Percentiles rank a stretch among this genome's conserved stretches.
phyloP scores from a whole-genome alignment of 2,888 invertebrate species.

The Hypselothyrea guttata region DNA sequence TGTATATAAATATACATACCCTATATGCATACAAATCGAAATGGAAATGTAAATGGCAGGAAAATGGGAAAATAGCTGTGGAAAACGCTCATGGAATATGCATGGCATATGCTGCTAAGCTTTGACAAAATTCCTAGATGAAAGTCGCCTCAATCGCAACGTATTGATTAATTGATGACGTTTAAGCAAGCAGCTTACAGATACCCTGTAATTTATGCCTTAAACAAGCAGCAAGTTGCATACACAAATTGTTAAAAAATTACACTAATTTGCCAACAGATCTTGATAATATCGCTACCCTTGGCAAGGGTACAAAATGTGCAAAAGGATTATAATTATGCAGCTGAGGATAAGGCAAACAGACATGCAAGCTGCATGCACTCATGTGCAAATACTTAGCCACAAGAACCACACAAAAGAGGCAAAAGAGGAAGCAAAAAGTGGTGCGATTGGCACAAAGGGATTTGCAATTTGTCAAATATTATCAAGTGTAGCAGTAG shows the following conservation, averaged over 20 bases:
- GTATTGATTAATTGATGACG: constrained; percentile 48
- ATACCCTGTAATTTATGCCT: constrained; percentile 11
- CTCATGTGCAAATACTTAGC: constrained; percentile 46
- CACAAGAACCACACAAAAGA: constrained; percentile 48
- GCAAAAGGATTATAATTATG: constrained; percentile 75
- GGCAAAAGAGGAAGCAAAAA: constrained; percentile 13
- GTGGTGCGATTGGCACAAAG: constrained; percentile 52
- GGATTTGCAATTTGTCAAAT: constrained; percentile 77
- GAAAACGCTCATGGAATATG: no score
- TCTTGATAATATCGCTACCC: no score
- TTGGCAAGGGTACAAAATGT: constrained; percentile 51
- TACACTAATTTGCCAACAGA: no score
- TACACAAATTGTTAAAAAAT: constrained; percentile 13
- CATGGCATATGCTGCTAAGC: no score
- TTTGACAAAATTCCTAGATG: constrained; percentile 14
- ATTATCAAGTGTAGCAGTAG: constrained; percentile 68
- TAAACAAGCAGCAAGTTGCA: constrained; percentile 7
- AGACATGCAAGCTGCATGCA: constrained; percentile 48
- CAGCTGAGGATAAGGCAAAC: constrained; percentile 66
- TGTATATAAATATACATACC: no score
- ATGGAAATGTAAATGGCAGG: background rate
- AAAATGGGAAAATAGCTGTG: constrained; percentile 36
- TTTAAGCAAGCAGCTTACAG: constrained; percentile 4
- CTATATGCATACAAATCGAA: constrained; percentile 6
- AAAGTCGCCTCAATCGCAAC: no score